phyloP scores from a whole-genome alignment of 1,140 invertebrate genomes.

The Drosophila insularis region DNA sequence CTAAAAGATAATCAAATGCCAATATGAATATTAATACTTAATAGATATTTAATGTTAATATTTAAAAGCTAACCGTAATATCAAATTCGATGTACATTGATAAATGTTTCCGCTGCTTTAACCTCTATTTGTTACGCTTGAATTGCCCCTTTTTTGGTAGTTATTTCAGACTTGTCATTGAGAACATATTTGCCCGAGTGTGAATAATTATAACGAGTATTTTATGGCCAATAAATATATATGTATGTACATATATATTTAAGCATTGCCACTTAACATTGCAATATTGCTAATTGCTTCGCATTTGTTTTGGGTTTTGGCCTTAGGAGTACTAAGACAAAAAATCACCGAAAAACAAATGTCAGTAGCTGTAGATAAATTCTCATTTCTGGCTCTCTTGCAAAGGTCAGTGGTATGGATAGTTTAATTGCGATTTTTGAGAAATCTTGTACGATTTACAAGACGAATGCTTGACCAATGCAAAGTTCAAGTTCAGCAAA shows the following conservation, averaged over 20 bases:
- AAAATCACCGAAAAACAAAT: neutral
- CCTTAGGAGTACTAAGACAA: conserved; percentile 11
- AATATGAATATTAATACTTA: too few species aligned
- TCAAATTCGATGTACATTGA: neutral
- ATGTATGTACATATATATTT: neutral
- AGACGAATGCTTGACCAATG: conserved; percentile 48
- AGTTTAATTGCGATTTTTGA: conserved; percentile 45
- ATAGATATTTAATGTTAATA: too few species aligned
- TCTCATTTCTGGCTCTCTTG: neutral
- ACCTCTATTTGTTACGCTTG: neutral
- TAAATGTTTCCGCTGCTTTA: neutral
- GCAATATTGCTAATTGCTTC: conserved; percentile 46
- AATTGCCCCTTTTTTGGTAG: neutral
- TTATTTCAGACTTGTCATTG: neutral
- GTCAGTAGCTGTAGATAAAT: conserved; percentile 27
- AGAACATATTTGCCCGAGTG: neutral
- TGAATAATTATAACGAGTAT: conserved; percentile 14
- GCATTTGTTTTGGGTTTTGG: conserved; percentile 36
- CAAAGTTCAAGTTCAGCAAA: conserved; percentile 53
- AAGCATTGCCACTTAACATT: conserved; percentile 36
- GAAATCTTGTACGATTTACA: conserved; percentile 26
- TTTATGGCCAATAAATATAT: conserved; percentile 1
- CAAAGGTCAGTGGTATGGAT: conserved; percentile 40
- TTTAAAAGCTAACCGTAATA: neutral
- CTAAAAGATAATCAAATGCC: too few species aligned